Base-by-base conservation (phyloP, 2,113 vertebrate species). In the Fulmarus glacialis region DNA sequence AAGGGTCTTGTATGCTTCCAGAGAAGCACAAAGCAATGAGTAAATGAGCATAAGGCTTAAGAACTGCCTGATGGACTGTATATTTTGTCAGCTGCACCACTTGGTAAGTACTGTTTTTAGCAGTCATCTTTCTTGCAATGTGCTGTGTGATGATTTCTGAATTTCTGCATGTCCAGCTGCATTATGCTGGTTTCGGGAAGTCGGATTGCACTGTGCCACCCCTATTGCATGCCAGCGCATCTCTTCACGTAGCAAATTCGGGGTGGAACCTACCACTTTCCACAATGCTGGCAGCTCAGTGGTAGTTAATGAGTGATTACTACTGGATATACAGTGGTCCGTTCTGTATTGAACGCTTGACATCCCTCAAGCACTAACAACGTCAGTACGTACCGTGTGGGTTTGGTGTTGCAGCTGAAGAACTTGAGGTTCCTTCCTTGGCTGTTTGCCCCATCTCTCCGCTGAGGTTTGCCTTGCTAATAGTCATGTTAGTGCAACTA, bases 331-430 rank as follows among this genome's bases (percentile, higher is more conserved):
- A 17, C 30, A 22, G 42, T 7, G 48, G 30, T 63, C 56, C 0
- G 4, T 30, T 56, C 42, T 20, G 29, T 29, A 22, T 2, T 4
- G 36, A 43, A 11, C 3, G 1, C 15, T 29, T 43, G 42, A 24
- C 19, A 9, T 19, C 73, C 64, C 58, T 38, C 26, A 9, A 50
- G 73, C 32, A 12, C 71, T 63, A 12, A 18, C 23, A 12, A 1
- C 1, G 4, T 47, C 3, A 1, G 23, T 55, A 19, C 4, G 3
- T 20, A 24, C 63, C 11, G 1, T 2, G 20, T 9, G 30, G 21
- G 40, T 40, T 83, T 73, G 74, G 34, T 50, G 67, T 24, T 48
- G 36, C 26, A 58, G 42, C 66, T 68, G 16, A 40, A 40, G 60
- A 47, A n/a, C 59, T 67, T 73, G 43, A 42, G 40, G 18, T 47